These are phyloP conservation scores for Mustelus asterias DNA, from an alignment of 2,113 vertebrate species.

Conservation along the genomic window DNA sequence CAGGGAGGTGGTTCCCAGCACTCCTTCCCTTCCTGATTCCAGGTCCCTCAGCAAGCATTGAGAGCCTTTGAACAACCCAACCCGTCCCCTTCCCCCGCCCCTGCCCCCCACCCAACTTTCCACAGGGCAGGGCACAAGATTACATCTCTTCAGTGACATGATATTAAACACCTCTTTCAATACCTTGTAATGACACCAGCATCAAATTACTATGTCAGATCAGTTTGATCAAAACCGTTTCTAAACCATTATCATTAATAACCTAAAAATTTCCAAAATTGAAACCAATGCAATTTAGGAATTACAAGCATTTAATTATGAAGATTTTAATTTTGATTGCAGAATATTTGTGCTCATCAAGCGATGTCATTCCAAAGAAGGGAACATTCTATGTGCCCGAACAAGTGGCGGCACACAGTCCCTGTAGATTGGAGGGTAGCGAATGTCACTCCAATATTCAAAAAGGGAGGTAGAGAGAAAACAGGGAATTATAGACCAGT, in stretches of 20 bases:
- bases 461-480: too few relatives aligned
- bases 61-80: background rate
- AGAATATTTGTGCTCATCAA: background rate
- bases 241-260: background rate
- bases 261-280: background rate
- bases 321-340: background rate
- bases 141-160: too few relatives aligned
- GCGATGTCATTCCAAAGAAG: background rate
- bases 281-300: background rate
- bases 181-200: background rate
- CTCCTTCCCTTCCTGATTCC: background rate
- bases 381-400: background rate
- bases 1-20: background rate
- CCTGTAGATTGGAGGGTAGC: too few relatives aligned
- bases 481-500: too few relatives aligned
- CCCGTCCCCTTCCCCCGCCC: too few relatives aligned
- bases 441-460: too few relatives aligned
- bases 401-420: background rate
- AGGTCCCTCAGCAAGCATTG: background rate
- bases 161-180: background rate
- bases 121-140: too few relatives aligned
- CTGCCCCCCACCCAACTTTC: too few relatives aligned
- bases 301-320: background rate
- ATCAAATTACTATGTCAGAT: background rate
- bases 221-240: background rate